Evolutionary conservation across 2,113 vertebrate genomes (phyloP), one percentile per base, ranked within the genome.

Genomic region (Nerophis ophidion): DNA sequence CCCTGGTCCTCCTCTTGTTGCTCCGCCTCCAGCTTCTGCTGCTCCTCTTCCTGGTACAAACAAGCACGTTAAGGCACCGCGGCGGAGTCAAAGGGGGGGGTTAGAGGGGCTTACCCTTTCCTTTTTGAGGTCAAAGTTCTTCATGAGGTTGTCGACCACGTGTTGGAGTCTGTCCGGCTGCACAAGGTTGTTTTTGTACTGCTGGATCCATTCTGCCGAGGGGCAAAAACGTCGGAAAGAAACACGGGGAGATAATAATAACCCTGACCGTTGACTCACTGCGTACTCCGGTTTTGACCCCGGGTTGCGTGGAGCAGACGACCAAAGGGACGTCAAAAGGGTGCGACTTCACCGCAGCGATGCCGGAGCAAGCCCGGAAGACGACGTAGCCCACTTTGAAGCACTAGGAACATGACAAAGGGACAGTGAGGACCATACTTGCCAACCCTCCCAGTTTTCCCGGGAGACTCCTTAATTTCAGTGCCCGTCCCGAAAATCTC

Each of bases 371-470:
- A 2, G 83, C 91, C 72, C 72, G 80, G 70, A 97, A 99, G 63
- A 96, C 92, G 17, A 98, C 69, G 0, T 98, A 96, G 0, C 91
- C 94, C 1, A 95, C 93, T 47, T 72, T 93, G 84, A 97, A 98
- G 4, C 93, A 91, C 97, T 98, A 64, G 7, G n/a, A 17, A 16
- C 50, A 40, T 8, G 6, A 52, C 0, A 35, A 4, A 53, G 3
- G 48, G 15, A 63, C 1, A 75, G 14, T 16, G 5, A 33, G 12
- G 1, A 36, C 0, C 49, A n/a, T n/a, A n/a, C n/a, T n/a, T n/a
- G n/a, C n/a, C n/a, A n/a, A n/a, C n/a, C n/a, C n/a, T n/a, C n/a
- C n/a, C n/a, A n/a, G n/a, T n/a, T n/a, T n/a, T n/a, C n/a, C n/a
- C n/a, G n/a, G n/a, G n/a, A n/a, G n/a, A n/a, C n/a, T n/a, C n/a